Evolutionary conservation across 2,888 invertebrate species (phyloP).

Genomic region (Pollenia amentaria): DNA sequence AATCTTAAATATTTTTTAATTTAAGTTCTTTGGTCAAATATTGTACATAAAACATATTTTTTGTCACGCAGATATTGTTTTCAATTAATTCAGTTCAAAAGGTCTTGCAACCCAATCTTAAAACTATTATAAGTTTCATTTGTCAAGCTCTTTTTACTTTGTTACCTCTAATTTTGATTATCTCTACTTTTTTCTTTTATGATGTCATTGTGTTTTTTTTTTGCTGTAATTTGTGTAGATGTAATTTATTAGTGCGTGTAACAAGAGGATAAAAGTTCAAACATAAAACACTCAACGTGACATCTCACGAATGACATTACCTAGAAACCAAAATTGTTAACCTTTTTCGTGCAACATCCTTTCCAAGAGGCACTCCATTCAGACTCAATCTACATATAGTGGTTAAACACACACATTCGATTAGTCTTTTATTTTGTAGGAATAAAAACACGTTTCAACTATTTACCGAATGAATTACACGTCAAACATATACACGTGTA

Average conservation of each 20-base stretch:
- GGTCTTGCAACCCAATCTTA: not conserved
- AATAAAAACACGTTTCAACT: slow-evolving; percentile 51
- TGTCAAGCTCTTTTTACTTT: not conserved
- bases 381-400: slow-evolving; percentile 20
- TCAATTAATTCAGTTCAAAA: too few species aligned
- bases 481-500: not conserved
- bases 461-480: slow-evolving; percentile 41
- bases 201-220: slow-evolving; percentile 44
- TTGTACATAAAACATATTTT: too few species aligned
- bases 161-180: not conserved
- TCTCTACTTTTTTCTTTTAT: not conserved
- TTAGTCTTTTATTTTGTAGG: not conserved
- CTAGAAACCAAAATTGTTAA: slow-evolving; percentile 78
- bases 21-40: too few species aligned
- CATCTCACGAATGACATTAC: slow-evolving; percentile 72
- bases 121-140: not conserved
- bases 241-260: slow-evolving; percentile 81
- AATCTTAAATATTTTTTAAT: too few species aligned
- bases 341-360: slow-evolving; percentile 67
- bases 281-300: slow-evolving; percentile 75
- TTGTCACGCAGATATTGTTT: too few species aligned
- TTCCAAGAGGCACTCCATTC: not conserved
- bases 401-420: not conserved
- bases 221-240: slow-evolving; percentile 40
- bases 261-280: slow-evolving; percentile 74